These are phyloP conservation scores for Nomia melanderi DNA, from an alignment of 1,140 invertebrate genomes.

Conservation along the genomic window DNA sequence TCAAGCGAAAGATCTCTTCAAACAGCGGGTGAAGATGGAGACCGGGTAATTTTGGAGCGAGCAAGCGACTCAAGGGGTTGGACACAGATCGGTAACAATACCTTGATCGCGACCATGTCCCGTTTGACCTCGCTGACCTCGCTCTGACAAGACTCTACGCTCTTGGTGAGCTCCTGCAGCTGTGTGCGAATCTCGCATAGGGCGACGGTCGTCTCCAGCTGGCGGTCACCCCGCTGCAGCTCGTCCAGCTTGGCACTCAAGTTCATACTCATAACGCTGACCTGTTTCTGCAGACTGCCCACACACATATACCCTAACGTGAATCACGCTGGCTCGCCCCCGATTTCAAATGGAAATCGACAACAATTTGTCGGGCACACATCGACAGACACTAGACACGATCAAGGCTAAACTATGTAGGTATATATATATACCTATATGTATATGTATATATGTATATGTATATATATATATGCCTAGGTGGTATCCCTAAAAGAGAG, in stretches of 20 bases:
- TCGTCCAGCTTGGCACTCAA: slow-evolving; percentile 94
- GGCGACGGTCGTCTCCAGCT: slow-evolving; percentile 93
- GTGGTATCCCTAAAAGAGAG: slow-evolving; percentile 35
- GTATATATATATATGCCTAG: too few species aligned
- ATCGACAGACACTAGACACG: slow-evolving; percentile 62
- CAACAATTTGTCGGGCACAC: slow-evolving; percentile 60
- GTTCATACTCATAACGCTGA: slow-evolving; percentile 97
- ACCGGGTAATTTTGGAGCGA: neutral
- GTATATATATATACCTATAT: too few species aligned
- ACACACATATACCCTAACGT: slow-evolving; percentile 69
- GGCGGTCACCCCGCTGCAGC: slow-evolving; percentile 91
- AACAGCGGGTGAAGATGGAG: neutral
- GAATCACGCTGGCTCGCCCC: slow-evolving; percentile 59
- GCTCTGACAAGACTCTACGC: slow-evolving; percentile 95
- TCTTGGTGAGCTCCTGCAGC: slow-evolving; percentile 94
- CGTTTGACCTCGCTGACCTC: slow-evolving; percentile 95
- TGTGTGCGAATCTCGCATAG: slow-evolving; percentile 94
- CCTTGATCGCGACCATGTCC: slow-evolving; percentile 95
- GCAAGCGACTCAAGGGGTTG: neutral
- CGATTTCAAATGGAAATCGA: slow-evolving; percentile 46
- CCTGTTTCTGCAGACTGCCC: slow-evolving; percentile 95
- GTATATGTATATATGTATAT: too few species aligned
- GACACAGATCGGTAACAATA: slow-evolving; percentile 53
- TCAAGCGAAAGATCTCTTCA: neutral
- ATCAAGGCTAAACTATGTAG: slow-evolving; percentile 60